Percentiles rank a stretch among this genome's conserved stretches.
These are phyloP conservation scores for Dendroctonus valens DNA, from an alignment of 1,140 invertebrate species.

Conservation along the genomic window DNA sequence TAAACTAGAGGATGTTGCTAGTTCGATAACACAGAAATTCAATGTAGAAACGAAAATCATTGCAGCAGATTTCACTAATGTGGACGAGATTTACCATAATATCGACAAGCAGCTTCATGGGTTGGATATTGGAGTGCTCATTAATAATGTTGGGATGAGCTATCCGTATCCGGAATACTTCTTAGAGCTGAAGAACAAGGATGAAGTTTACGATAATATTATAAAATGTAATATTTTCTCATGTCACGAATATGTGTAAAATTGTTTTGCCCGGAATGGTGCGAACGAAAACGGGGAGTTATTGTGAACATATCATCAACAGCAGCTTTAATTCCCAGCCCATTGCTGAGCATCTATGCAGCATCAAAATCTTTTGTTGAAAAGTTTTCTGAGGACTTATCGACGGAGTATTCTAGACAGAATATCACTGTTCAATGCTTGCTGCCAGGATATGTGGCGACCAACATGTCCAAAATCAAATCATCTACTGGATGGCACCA, in stretches of 20 bases:
- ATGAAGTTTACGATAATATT: conserved; percentile 58
- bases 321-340: conserved; percentile 74
- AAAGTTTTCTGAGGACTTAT: conserved; percentile 79
- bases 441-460: conserved; percentile 85
- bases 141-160: conserved; percentile 95
- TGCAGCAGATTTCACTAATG: conserved; percentile 78
- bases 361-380: conserved; percentile 88
- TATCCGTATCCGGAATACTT: conserved; percentile 88
- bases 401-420: conserved; percentile 71
- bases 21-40: conserved; percentile 73
- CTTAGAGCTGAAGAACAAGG: conserved; percentile 64
- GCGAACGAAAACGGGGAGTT: conserved; percentile 75
- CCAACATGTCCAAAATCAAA: conserved; percentile 89
- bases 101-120: conserved; percentile 73
- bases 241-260: conserved; percentile 78
- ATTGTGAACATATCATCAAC: conserved; percentile 92
- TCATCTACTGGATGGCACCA: conserved; percentile 79
- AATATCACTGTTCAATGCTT: conserved; percentile 85
- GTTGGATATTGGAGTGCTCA: conserved; percentile 85
- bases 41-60: conserved; percentile 80
- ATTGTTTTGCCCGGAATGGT: conserved; percentile 89
- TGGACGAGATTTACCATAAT: conserved; percentile 68
- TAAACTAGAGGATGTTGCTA: conserved; percentile 79
- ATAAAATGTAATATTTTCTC: conserved; percentile 73
- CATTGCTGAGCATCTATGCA: conserved; percentile 83